Evolutionary conservation across 2,797 vertebrate genomes (phyloP), one percentile per base, ranked within the genome.

Genomic region (Prunella strophiata): DNA sequence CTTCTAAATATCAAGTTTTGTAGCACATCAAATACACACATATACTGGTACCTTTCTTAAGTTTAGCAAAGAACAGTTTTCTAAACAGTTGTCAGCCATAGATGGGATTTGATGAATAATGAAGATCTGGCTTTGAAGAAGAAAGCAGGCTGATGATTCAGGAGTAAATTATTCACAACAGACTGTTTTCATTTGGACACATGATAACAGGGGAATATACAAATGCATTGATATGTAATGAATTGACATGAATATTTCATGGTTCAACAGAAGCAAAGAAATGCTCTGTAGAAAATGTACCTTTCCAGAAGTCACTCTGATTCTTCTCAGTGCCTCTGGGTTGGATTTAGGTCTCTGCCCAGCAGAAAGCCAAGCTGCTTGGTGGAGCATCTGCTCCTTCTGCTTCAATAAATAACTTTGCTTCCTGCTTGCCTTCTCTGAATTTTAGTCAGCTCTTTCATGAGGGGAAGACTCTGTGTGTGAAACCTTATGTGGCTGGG

Each of bases 231-330:
- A 85, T 67, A 76, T 85, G 82, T 94, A 71, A 79, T 54, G 74
- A 94, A 92, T 89, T 68, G 48, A 30, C 54, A 55, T 90, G 40
- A 93, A 89, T 93, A 84, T 96, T 88, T 91, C 61, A 90, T 84
- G 58, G 50, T 89, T 80, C n/a, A 40, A 40, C 32, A 66, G 75
- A 73, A 77, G 68, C 40, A 81, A 51, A 89, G 66, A 81, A 91
- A 51, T 80, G 32, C 63, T 67, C 42, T 73, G 57, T 58, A 71
- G 74, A 63, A 86, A 93, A 88, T 13, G 6, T 17, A 18, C 45
- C 54, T 84, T 81, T 70, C 34, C 42, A 76, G 63, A 67, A 95
- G 78, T 71, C 5, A 1, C 48, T 80, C 23, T 93, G 43, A 43
- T 92, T 91, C 58, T 78, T 70, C 51, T 66, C 16, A 11, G 11